Conservation (phyloP, 2,113 vertebrate species). For the Pygathrix nemaeus region DNA sequence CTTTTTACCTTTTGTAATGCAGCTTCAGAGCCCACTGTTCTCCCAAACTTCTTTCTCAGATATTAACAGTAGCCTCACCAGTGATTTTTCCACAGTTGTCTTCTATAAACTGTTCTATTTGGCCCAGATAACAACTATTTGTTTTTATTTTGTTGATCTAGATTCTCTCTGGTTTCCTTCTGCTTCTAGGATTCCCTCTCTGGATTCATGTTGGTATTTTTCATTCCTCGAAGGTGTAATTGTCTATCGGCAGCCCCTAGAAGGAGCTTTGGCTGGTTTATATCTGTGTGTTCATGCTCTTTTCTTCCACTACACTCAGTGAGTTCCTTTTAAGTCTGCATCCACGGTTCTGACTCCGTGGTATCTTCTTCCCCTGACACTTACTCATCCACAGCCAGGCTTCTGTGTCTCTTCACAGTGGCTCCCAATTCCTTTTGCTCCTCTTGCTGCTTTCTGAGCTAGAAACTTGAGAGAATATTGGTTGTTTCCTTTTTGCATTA, state of each 20-base stretch:
- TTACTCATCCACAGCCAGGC: background rate
- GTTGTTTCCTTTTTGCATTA: background rate
- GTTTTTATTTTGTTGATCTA: background rate
- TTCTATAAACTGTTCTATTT: background rate
- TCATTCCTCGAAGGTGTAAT: background rate
- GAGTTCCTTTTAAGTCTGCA: background rate
- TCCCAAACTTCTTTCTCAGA: background rate
- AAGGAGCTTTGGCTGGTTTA: background rate
- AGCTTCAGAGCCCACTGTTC: too few relatives aligned
- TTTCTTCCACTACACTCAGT: background rate
- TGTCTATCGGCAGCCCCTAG: too few relatives aligned
- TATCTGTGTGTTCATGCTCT: background rate
- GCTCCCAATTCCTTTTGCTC: background rate
- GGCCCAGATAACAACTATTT: background rate
- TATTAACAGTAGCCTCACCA: background rate
- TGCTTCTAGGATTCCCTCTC: background rate
- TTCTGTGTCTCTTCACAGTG: background rate
- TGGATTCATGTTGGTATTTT: background rate
- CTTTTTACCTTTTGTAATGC: background rate
- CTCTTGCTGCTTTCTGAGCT: background rate
- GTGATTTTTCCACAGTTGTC: background rate
- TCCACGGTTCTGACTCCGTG: background rate
- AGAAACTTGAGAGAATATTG: background rate
- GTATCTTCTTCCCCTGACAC: rapidly evolving
- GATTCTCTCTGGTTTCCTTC: background rate